These are phyloP conservation scores for Trachymyrmex cornetzi DNA, from an alignment of 1,140 invertebrate genomes.

Conservation along the genomic window DNA sequence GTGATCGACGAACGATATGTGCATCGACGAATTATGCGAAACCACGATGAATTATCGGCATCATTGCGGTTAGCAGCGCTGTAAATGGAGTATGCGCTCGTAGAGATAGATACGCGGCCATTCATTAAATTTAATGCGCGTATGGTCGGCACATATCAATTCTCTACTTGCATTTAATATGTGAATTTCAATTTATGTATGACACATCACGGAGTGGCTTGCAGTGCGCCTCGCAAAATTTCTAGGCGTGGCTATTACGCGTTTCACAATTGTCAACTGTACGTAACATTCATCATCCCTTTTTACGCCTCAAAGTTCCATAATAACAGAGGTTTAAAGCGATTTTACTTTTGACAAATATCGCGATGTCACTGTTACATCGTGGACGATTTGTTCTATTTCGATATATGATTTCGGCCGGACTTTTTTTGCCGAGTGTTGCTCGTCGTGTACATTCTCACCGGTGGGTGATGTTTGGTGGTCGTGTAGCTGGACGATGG, in stretches of 20 bases:
- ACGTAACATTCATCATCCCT: not conserved
- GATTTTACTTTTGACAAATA: conserved; percentile 44
- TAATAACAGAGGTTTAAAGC: conserved; percentile 13
- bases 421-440: conserved; percentile 27
- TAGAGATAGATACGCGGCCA: conserved; percentile 58
- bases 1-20: conserved; percentile 55
- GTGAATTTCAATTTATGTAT: conserved; percentile 63
- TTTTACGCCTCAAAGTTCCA: conserved; percentile 12
- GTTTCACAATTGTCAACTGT: conserved; percentile 40
- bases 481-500: conserved; percentile 56
- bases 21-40: conserved; percentile 54
- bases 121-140: conserved; percentile 65
- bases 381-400: conserved; percentile 33
- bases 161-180: conserved; percentile 63
- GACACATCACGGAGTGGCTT: conserved; percentile 34
- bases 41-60: conserved; percentile 62
- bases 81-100: conserved; percentile 59
- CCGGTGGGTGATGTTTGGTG: conserved; percentile 22
- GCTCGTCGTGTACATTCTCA: conserved; percentile 32
- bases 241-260: conserved; percentile 22
- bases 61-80: conserved; percentile 55
- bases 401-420: conserved; percentile 62
- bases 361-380: conserved; percentile 17
- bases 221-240: conserved; percentile 25
- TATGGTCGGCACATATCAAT: conserved; percentile 59